Conservation (phyloP, 2,797 vertebrate genomes). For the Phaenicophaeus curvirostris region DNA sequence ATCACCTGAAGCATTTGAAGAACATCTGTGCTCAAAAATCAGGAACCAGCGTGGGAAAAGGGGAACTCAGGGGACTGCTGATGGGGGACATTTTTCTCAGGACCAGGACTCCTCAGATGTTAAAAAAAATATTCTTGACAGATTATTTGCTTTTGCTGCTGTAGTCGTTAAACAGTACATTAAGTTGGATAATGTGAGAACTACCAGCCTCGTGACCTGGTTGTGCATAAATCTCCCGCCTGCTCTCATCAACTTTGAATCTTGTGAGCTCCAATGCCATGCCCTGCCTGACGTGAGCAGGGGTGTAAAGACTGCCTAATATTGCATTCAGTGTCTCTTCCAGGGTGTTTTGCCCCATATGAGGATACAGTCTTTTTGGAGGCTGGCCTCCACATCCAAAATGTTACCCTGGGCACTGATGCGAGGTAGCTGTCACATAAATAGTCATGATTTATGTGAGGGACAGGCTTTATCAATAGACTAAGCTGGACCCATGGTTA, state of each 20-base stretch:
- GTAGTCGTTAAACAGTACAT: conserved; percentile 10
- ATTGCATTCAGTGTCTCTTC: fast-evolving
- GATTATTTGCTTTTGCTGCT: neutral
- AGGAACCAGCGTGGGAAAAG: fast-evolving
- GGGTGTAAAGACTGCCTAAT: neutral
- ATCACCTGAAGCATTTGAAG: neutral
- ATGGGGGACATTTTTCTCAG: neutral
- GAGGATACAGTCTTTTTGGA: neutral
- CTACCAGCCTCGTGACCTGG: neutral
- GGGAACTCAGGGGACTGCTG: neutral
- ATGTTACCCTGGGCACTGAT: neutral
- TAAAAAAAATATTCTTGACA: neutral
- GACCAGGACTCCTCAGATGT: neutral
- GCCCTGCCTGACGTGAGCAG: neutral
- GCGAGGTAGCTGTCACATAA: neutral
- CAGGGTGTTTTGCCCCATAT: neutral
- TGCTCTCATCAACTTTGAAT: neutral
- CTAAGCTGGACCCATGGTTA: neutral
- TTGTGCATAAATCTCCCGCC: neutral
- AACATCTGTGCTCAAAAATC: neutral
- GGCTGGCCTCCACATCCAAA: neutral
- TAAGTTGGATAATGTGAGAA: neutral
- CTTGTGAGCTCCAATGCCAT: neutral
- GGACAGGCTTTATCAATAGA: neutral
- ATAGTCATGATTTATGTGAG: neutral